Evolutionary conservation across 2,888 invertebrate species (phyloP).

Genomic region (Pristionchus entomophagus): DNA sequence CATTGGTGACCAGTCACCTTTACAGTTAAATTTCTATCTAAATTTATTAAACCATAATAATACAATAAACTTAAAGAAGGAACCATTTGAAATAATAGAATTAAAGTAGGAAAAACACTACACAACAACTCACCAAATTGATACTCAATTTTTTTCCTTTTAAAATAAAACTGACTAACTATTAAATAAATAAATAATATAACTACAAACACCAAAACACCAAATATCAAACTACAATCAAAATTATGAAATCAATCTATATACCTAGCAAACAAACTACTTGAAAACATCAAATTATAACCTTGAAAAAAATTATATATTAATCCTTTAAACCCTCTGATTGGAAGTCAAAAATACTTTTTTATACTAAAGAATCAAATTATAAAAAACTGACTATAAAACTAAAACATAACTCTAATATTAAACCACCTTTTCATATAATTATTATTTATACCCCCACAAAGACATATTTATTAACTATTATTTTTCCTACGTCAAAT

Average conservation of each 20-base stretch:
- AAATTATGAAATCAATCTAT: conserved; percentile 66
- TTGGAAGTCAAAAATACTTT: conserved; percentile 67
- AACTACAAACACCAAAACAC: conserved; percentile 64
- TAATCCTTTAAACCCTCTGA: conserved; percentile 62
- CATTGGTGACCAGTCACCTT: conserved; percentile 76
- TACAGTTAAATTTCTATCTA: conserved; percentile 70
- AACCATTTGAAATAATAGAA: conserved; percentile 72
- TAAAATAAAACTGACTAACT: conserved; percentile 59
- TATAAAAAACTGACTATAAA: conserved; percentile 57
- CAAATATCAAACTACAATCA: conserved; percentile 66
- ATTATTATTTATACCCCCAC: too few species aligned
- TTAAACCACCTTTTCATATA: too few species aligned
- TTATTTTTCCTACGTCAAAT: conserved; percentile 65
- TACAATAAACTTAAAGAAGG: conserved; percentile 69
- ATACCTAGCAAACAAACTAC: conserved; percentile 62
- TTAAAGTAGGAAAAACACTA: conserved; percentile 72
- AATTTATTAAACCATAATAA: conserved; percentile 74
- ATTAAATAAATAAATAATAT: conserved; percentile 61
- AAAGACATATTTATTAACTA: conserved; percentile 63
- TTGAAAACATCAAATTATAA: conserved; percentile 64
- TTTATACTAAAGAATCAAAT: conserved; percentile 66
- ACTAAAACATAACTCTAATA: conserved; percentile 61
- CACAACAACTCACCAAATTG: conserved; percentile 69
- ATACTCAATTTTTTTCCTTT: conserved; percentile 66
- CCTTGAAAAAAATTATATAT: conserved; percentile 65